Evolutionary conservation across 2,888 invertebrate species (phyloP).

Genomic region (Catocala fraxini): DNA sequence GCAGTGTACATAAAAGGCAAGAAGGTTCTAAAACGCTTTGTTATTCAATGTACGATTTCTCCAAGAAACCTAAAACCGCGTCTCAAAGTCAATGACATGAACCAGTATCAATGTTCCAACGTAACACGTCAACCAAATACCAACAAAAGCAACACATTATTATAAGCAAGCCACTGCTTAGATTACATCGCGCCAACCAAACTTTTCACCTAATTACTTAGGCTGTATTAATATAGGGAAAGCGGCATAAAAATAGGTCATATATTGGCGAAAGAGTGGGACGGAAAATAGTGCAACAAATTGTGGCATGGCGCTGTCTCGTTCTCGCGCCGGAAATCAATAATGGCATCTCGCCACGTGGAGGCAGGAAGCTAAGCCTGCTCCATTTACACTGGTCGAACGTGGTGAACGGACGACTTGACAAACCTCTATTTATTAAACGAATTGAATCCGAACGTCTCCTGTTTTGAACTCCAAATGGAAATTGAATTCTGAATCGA

Average conservation of each 20-base stretch:
- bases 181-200: slow-evolving; percentile 68
- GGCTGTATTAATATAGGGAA: slow-evolving; percentile 85
- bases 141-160: slow-evolving; percentile 40
- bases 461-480: slow-evolving; percentile 42
- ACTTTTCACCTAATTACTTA: slow-evolving; percentile 86
- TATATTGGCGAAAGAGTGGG: slow-evolving; percentile 82
- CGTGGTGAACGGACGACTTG: slow-evolving; percentile 67
- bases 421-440: slow-evolving; percentile 56
- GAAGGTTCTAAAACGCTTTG: not conserved
- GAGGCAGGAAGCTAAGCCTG: slow-evolving; percentile 78
- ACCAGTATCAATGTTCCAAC: slow-evolving; percentile 21
- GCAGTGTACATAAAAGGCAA: not conserved
- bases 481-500: slow-evolving; percentile 59
- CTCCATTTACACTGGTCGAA: slow-evolving; percentile 78
- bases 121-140: slow-evolving; percentile 26
- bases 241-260: slow-evolving; percentile 87
- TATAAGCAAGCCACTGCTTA: slow-evolving; percentile 51
- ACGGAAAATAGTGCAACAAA: slow-evolving; percentile 87
- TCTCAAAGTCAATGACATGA: slow-evolving; percentile 27
- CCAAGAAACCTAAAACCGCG: slow-evolving; percentile 11
- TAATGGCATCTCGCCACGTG: slow-evolving; percentile 86
- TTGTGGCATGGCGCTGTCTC: slow-evolving; percentile 80
- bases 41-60: slow-evolving; percentile 25
- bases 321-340: slow-evolving; percentile 85
- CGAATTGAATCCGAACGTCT: slow-evolving; percentile 68